A percentile compares a stretch with the other conserved stretches of the same genome.
Conservation (phyloP, 2,113 vertebrate genomes). For the Polyodon spathula region DNA sequence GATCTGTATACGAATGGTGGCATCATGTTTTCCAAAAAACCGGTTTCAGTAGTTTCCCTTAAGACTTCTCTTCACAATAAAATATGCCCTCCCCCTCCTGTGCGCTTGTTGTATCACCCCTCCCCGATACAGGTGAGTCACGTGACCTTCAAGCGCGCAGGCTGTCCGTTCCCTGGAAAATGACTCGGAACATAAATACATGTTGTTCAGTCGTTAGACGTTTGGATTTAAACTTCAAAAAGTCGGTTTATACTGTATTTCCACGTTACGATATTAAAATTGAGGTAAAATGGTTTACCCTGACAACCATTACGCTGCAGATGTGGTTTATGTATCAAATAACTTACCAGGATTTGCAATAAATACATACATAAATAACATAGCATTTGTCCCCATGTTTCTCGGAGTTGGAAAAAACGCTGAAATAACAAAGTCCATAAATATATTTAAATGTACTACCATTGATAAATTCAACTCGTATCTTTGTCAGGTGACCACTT, state of each 20-base stretch:
- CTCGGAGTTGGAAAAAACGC: neutral
- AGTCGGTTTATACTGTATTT: no score
- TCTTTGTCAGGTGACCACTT: neutral
- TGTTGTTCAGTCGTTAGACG: conserved; percentile 4
- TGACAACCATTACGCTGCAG: no score
- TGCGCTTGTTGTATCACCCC: conserved; percentile 30
- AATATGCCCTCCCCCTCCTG: conserved; percentile 3
- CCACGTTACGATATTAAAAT: no score
- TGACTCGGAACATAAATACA: neutral
- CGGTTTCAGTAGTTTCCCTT: neutral
- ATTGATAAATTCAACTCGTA: neutral
- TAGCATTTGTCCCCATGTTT: no score
- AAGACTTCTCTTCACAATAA: neutral
- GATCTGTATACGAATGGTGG: no score
- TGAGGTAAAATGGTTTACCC: no score
- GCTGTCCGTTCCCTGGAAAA: neutral
- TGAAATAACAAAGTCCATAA: neutral
- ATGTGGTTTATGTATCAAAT: no score
- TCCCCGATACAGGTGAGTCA: conserved; percentile 46
- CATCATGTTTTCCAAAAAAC: neutral
- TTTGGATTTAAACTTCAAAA: neutral
- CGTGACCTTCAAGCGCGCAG: neutral
- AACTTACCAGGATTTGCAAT: no score
- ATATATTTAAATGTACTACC: no score
- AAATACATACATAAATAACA: no score